Percentiles rank a stretch among this genome's conserved stretches.
phyloP scores from a whole-genome alignment of 2,113 vertebrate species.

The Lophotis ruficrista region DNA sequence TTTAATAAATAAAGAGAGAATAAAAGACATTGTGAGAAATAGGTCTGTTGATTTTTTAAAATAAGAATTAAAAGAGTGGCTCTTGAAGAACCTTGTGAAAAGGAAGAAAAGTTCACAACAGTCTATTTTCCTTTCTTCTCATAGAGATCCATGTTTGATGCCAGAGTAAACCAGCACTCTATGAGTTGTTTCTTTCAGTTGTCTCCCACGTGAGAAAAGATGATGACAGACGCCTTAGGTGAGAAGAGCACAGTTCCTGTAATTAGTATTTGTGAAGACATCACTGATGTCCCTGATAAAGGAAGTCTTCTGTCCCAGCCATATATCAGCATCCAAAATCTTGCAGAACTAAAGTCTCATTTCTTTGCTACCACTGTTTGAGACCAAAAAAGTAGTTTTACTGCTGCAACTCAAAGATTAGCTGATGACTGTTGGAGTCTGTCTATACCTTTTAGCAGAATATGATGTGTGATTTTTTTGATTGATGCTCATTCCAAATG shows the following conservation, averaged over 20 bases:
- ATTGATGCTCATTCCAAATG: constrained; percentile 33
- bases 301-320: neutral
- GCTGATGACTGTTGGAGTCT: neutral
- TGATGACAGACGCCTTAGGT: neutral
- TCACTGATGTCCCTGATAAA: neutral
- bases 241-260: neutral
- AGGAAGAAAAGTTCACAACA: neutral
- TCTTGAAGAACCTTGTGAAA: neutral
- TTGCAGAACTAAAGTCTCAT: neutral
- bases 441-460: neutral
- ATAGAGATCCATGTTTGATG: neutral
- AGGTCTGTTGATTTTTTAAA: neutral
- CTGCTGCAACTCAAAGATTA: neutral
- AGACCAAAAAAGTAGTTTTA: neutral
- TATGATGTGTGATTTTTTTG: neutral
- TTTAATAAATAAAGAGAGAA: neutral
- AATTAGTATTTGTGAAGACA: neutral
- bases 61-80: neutral
- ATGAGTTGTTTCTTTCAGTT: neutral
- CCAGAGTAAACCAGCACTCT: neutral
- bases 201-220: neutral
- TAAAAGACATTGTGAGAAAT: neutral
- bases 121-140: neutral
- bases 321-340: neutral
- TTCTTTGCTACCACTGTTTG: neutral